These are phyloP conservation scores for Metaphire vulgaris DNA, from an alignment of 1,140 invertebrate genomes.

Conservation along the genomic window DNA sequence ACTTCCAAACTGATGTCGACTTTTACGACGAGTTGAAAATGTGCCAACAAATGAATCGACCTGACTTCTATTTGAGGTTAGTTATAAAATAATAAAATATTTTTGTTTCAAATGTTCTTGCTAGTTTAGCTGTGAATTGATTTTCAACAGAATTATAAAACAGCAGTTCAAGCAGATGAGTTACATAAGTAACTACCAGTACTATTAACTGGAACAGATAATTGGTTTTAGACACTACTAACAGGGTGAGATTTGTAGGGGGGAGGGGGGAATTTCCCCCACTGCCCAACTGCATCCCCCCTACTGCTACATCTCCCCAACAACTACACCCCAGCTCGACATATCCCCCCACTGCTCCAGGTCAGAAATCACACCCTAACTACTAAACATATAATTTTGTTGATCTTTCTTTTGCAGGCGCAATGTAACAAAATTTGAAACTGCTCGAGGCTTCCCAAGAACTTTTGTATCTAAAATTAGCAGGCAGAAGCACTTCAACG, in stretches of 20 bases:
- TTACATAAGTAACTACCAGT: neutral
- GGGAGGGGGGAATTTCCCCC: neutral
- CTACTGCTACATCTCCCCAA: no score
- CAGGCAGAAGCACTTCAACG: neutral
- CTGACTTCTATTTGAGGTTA: neutral
- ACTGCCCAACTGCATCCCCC: no score
- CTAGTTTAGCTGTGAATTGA: neutral
- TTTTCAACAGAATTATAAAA: neutral
- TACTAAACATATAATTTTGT: neutral
- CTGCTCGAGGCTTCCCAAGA: neutral
- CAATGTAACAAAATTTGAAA: neutral
- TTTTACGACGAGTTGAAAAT: constrained; percentile 70
- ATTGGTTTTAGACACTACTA: neutral
- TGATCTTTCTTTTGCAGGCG: neutral
- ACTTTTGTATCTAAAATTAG: neutral
- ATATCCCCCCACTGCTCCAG: no score
- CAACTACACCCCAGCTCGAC: no score
- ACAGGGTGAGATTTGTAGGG: neutral
- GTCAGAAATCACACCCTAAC: no score
- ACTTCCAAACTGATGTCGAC: constrained; percentile 69
- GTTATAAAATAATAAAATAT: neutral
- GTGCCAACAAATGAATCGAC: constrained; percentile 67
- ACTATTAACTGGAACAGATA: neutral
- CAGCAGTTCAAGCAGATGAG: neutral
- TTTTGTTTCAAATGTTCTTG: neutral